Evolutionary conservation across 1,140 invertebrate genomes (phyloP).

Genomic region (Microplitis demolitor): DNA sequence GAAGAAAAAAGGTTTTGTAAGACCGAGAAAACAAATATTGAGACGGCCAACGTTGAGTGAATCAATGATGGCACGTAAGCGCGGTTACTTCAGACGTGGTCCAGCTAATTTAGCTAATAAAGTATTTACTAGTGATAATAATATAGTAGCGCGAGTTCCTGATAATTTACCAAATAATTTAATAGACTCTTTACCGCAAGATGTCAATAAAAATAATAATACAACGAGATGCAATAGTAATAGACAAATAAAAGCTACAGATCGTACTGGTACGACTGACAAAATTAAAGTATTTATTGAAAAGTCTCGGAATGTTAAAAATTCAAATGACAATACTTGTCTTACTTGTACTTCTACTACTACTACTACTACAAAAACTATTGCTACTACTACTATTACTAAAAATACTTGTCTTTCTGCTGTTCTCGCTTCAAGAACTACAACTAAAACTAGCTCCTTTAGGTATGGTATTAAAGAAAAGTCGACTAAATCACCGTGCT

Average conservation of each 20-base stretch:
- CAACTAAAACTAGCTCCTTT: too few relatives aligned
- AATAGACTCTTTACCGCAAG: not conserved
- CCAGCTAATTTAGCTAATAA: conserved; percentile 1
- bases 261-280: conserved; percentile 1
- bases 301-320: not conserved
- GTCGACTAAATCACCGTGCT: not conserved
- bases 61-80: not conserved
- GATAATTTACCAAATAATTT: not conserved
- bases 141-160: not conserved
- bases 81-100: not conserved
- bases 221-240: not conserved
- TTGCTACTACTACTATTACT: not conserved
- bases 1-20: conserved; percentile 1
- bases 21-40: conserved; percentile 1
- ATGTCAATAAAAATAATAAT: not conserved
- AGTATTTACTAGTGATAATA: not conserved
- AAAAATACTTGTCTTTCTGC: not conserved
- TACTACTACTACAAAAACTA: not conserved
- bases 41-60: not conserved
- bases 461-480: not conserved
- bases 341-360: not conserved
- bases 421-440: too few relatives aligned
- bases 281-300: not conserved
- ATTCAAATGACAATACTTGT: not conserved
- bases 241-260: not conserved